These are phyloP conservation scores for Eira barbara DNA, from an alignment of 2,113 vertebrate species.

Conservation along the genomic window DNA sequence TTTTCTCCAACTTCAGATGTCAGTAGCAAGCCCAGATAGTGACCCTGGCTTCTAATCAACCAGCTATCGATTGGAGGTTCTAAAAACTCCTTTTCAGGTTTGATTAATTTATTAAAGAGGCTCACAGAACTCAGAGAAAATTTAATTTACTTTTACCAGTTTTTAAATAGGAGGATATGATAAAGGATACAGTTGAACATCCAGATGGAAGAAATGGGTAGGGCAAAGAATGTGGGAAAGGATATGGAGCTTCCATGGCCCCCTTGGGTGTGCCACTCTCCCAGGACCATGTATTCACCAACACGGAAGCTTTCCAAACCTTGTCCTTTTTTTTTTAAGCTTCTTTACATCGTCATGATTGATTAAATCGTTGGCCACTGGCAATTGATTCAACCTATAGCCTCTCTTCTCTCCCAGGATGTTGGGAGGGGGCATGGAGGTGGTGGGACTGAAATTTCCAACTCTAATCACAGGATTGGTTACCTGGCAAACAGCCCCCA, in stretches of 20 bases:
- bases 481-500: background rate
- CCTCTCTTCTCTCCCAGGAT: background rate
- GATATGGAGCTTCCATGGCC: background rate
- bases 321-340: background rate
- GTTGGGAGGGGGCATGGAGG: background rate
- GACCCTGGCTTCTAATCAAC: background rate
- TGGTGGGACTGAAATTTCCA: background rate
- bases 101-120: background rate
- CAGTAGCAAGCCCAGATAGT: background rate
- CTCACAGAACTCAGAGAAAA: background rate
- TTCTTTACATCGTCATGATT: background rate
- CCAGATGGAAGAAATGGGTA: background rate
- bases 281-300: background rate
- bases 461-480: background rate
- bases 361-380: background rate
- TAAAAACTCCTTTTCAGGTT: background rate
- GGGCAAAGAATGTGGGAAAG: background rate
- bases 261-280: background rate
- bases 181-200: background rate
- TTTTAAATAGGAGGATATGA: background rate
- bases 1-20: background rate
- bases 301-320: background rate
- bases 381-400: background rate
- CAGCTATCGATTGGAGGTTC: background rate
- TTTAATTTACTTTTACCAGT: background rate